Percentiles rank a stretch among this genome's conserved stretches.
Conservation (phyloP, 2,113 vertebrate species). For the Pluvialis apricaria region DNA sequence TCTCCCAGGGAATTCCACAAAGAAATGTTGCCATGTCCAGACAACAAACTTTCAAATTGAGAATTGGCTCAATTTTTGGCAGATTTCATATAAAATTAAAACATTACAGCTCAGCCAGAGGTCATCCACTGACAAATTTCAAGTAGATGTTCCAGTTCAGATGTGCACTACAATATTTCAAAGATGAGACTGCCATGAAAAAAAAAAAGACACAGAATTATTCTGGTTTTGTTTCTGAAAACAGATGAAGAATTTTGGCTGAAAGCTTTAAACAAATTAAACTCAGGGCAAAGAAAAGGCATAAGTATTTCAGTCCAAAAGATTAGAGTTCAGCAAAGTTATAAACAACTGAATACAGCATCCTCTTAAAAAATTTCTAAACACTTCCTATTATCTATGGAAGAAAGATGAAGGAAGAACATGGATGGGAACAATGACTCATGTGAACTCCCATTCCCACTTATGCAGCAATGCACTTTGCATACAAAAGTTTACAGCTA, state of each 20-base stretch:
- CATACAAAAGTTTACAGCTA: not conserved
- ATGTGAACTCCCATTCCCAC: not conserved
- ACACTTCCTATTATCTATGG: not conserved
- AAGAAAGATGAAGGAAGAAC: not conserved
- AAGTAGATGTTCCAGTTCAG: not conserved
- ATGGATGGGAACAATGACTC: not conserved
- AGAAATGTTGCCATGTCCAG: not conserved
- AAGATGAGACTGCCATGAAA: not conserved
- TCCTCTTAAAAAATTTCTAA: not conserved
- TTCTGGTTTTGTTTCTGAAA: not conserved
- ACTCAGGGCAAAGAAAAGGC: not conserved
- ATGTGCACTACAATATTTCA: not conserved
- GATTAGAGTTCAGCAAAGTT: not conserved
- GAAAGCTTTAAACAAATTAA: slow-evolving; percentile 3
- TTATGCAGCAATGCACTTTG: not conserved
- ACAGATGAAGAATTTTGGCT: not conserved
- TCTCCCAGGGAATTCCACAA: not conserved
- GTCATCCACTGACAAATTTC: not conserved
- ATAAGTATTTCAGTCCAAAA: not conserved
- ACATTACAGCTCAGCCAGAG: not conserved
- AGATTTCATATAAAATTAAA: slow-evolving; percentile 4
- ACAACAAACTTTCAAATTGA: not conserved
- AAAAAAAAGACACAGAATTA: not conserved
- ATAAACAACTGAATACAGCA: not conserved
- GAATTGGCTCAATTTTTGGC: not conserved